Evolutionary conservation across 53 echinoderm and acorn worm species (phyloP).

Genomic region (Patiria pectinifera): DNA sequence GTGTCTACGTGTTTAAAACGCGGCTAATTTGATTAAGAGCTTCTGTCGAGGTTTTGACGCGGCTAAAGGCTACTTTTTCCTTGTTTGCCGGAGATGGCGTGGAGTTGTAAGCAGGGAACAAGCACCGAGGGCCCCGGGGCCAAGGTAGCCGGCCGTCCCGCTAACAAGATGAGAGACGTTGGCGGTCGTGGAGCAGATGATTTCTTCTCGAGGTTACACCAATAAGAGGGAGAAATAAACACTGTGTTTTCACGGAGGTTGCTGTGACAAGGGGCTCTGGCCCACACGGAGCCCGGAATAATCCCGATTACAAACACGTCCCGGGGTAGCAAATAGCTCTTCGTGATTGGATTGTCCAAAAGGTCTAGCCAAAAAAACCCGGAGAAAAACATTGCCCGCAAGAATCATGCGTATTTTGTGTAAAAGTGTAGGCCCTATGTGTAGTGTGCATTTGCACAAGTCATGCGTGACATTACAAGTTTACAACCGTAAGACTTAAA

Average conservation of each 20-base stretch:
- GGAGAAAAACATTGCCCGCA: not conserved
- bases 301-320: slow-evolving; percentile 39
- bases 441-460: not conserved
- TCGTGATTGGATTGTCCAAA: slow-evolving; percentile 29
- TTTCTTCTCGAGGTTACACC: not conserved
- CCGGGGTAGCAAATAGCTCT: slow-evolving; percentile 22
- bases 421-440: not conserved
- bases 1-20: slow-evolving; percentile 1
- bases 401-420: not conserved
- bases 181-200: not conserved
- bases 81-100: not conserved
- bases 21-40: slow-evolving; percentile 47
- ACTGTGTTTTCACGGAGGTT: not conserved
- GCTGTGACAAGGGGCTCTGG: not conserved
- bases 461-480: not conserved
- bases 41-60: slow-evolving; percentile 15
- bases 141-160: not conserved
- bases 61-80: not conserved
- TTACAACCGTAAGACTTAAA: not conserved
- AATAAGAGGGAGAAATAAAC: not conserved
- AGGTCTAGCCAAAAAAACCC: not conserved
- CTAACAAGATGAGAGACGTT: slow-evolving; percentile 35
- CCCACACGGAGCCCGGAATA: not conserved
- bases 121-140: not conserved
- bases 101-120: not conserved